Base-by-base conservation (phyloP, 1,140 invertebrate genomes). In the Bombus superbus region DNA sequence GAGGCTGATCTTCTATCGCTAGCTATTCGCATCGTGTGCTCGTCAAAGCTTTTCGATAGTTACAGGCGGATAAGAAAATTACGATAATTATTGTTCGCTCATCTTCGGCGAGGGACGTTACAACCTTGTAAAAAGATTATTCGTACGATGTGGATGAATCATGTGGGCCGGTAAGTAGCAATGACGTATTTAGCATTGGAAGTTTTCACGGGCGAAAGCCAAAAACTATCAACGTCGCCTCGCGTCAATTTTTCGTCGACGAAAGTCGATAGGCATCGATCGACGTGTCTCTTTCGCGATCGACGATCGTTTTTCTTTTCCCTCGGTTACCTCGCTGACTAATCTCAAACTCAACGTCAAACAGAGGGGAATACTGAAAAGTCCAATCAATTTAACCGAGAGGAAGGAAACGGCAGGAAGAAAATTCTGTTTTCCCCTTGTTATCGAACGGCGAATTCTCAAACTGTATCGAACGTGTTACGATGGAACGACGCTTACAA, bases 171-270 rank as follows among this genome's bases (percentile, higher is more conserved):
- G 71, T 57, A 75, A 53, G 47, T 47, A 57, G 6, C 38, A 28
- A 28, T 59, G 74, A 75, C 74, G 74, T 75, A 32, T 32, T 32
- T 32, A 57, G 74, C 47, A 6, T 38, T 59, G 74, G 47, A 75
- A 22, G 32, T 75, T 75, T 75, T 75, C 74, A 9, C 32, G 74
- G 13, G 74, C 35, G 74, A 75, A 57, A 75, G 74, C 35, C 74
- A n/a, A 40, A 40, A 72, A 1, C 40, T 28, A 75, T 75, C 59
- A 57, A 75, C 47, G 47, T 28, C 5, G 32, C 15, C 18, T 75
- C 15, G 10, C 44, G 25, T 72, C 38, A 72, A 72, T 72, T 72
- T 42, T 72, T 72, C 25, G 10, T 59, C 10, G 47, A 53, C 18
- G 47, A 53, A 18, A 53, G 47, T 53, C 22, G 47, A 53, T 53